Percentiles rank a stretch among this genome's conserved stretches.
phyloP scores from a whole-genome alignment of 2,888 invertebrate species.

The Phorcus lineatus region DNA sequence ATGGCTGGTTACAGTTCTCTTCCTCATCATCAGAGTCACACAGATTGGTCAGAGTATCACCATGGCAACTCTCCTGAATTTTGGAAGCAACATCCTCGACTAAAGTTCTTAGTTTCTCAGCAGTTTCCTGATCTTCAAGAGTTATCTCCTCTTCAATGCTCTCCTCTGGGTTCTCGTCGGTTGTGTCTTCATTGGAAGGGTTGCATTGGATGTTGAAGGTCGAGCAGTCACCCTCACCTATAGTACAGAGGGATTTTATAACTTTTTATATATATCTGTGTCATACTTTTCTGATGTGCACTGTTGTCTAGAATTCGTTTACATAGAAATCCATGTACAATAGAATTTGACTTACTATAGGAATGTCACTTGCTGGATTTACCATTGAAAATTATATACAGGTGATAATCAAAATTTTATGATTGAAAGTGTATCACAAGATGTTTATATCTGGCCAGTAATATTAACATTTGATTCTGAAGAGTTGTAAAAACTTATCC shows the following conservation, averaged over 20 bases:
- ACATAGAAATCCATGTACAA: too few species aligned
- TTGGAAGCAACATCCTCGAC: conserved; percentile 50
- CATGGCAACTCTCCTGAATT: conserved; percentile 37
- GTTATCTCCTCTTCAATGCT: conserved; percentile 27
- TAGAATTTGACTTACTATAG: too few species aligned
- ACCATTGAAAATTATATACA: too few species aligned
- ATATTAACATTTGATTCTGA: too few species aligned
- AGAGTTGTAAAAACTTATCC: too few species aligned
- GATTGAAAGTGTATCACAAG: too few species aligned
- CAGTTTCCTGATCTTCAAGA: conserved; percentile 32
- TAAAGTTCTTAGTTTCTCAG: conserved; percentile 44
- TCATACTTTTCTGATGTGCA: too few species aligned
- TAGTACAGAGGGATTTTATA: neutral
- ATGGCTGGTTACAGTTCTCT: neutral
- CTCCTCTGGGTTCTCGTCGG: conserved; percentile 12
- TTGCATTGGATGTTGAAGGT: conserved; percentile 10
- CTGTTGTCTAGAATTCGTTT: too few species aligned
- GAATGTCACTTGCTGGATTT: too few species aligned
- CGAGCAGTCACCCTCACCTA: neutral
- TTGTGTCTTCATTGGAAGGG: conserved; percentile 27
- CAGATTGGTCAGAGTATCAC: conserved; percentile 28
- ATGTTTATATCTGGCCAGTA: too few species aligned
- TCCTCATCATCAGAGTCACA: neutral
- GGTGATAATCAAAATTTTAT: too few species aligned
- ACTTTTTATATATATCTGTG: neutral